phyloP scores from a whole-genome alignment of 2,797 vertebrate species.

The Netta rufina region DNA sequence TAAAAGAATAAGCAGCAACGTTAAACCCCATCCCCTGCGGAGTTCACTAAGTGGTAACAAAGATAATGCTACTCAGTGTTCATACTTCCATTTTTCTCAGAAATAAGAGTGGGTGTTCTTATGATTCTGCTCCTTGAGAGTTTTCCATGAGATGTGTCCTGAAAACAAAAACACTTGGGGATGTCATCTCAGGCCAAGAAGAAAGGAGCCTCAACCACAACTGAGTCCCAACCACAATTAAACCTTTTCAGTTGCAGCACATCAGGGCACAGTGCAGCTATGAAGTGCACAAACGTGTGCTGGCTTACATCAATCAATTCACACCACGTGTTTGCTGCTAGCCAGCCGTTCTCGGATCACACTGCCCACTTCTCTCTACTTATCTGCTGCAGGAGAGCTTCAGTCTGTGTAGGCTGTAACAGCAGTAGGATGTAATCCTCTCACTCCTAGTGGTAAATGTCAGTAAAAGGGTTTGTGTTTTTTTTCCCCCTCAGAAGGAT shows the following conservation, averaged over 20 bases:
- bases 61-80: not conserved
- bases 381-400: not conserved
- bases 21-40: not conserved
- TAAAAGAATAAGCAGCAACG: not conserved
- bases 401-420: not conserved
- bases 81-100: not conserved
- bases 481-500: not conserved
- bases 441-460: not conserved
- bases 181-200: not conserved
- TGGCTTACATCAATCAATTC: not conserved
- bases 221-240: rapidly evolving
- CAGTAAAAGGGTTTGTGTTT: not conserved
- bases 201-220: not conserved
- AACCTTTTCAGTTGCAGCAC: not conserved
- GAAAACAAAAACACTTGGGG: not conserved
- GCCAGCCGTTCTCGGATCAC: rapidly evolving
- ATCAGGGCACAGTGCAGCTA: not conserved
- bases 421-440: not conserved
- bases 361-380: rapidly evolving
- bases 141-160: rapidly evolving
- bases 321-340: rapidly evolving
- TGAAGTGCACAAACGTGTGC: not conserved
- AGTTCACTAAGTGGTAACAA: not conserved
- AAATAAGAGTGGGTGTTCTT: not conserved
- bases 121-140: not conserved